These are phyloP conservation scores for Catocala sponsa DNA, from an alignment of 2,888 invertebrate species.

Conservation along the genomic window DNA sequence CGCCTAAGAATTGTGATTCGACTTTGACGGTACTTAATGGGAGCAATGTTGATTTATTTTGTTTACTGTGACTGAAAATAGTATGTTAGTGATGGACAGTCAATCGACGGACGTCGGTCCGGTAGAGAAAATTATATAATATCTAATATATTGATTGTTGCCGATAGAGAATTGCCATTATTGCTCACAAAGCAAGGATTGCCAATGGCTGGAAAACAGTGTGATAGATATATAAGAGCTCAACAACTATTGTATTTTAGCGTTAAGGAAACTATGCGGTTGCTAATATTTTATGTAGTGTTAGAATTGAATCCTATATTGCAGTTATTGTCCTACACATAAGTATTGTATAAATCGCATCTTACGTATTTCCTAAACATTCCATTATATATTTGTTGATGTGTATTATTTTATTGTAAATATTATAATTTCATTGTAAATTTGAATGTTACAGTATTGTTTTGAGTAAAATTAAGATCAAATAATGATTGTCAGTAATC, in stretches of 20 bases:
- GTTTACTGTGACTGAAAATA: constrained; percentile 24
- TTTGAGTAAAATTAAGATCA: constrained; percentile 27
- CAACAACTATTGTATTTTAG: constrained; percentile 71
- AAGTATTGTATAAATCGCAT: constrained; percentile 65
- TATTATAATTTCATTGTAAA: constrained; percentile 48
- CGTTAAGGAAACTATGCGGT: constrained; percentile 67
- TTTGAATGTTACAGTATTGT: constrained; percentile 48
- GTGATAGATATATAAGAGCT: constrained; percentile 80
- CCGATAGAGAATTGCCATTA: constrained; percentile 78
- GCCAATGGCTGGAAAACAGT: constrained; percentile 74
- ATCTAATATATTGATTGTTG: constrained; percentile 53
- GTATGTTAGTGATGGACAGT: constrained; percentile 28
- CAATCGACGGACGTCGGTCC: constrained; percentile 40
- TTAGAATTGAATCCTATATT: constrained; percentile 69
- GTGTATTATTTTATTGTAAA: constrained; percentile 52
- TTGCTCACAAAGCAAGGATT: constrained; percentile 73
- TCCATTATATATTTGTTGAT: constrained; percentile 63
- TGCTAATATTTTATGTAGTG: constrained; percentile 70
- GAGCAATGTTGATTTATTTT: constrained; percentile 13
- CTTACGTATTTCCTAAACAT: constrained; percentile 70
- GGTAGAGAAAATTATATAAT: constrained; percentile 34
- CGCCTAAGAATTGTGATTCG: constrained; percentile 41
- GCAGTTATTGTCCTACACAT: constrained; percentile 58
- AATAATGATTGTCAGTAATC: constrained; percentile 33
- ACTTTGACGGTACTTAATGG: constrained; percentile 23